Conservation (phyloP, 2,797 vertebrate species). For the Mionectes olivaceus region DNA sequence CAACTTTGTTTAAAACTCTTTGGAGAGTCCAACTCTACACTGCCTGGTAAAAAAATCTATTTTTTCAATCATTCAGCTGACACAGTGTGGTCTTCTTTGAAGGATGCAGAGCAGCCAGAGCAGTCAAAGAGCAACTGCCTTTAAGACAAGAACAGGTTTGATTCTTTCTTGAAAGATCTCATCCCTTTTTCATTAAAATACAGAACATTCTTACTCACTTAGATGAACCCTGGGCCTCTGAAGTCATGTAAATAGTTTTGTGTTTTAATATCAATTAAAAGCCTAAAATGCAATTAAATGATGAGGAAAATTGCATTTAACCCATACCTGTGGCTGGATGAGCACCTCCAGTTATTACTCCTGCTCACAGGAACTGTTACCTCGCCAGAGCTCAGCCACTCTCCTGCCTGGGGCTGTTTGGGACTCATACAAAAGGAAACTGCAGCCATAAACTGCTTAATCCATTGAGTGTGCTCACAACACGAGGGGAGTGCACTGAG, state of each 20-base stretch:
- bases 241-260: background rate
- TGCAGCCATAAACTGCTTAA: background rate
- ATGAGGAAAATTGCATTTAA: background rate
- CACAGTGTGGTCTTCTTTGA: slow-evolving; percentile 7
- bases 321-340: background rate
- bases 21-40: background rate
- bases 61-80: slow-evolving; percentile 39
- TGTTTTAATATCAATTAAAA: background rate
- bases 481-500: accelerated
- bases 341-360: background rate
- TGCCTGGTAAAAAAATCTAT: slow-evolving; percentile 21
- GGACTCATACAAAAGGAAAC: background rate
- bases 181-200: background rate
- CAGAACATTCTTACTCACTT: background rate
- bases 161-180: background rate
- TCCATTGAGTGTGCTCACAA: background rate
- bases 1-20: slow-evolving; percentile 44
- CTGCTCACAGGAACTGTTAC: background rate
- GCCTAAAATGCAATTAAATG: background rate
- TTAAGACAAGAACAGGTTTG: background rate
- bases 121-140: slow-evolving; percentile 10
- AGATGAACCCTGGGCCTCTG: background rate
- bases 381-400: background rate
- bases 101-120: background rate
- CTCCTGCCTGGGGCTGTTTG: background rate